A percentile compares a stretch with the other conserved stretches of the same genome.
Evolutionary conservation across 1,140 invertebrate genomes (phyloP).

Genomic region (Apis florea): DNA sequence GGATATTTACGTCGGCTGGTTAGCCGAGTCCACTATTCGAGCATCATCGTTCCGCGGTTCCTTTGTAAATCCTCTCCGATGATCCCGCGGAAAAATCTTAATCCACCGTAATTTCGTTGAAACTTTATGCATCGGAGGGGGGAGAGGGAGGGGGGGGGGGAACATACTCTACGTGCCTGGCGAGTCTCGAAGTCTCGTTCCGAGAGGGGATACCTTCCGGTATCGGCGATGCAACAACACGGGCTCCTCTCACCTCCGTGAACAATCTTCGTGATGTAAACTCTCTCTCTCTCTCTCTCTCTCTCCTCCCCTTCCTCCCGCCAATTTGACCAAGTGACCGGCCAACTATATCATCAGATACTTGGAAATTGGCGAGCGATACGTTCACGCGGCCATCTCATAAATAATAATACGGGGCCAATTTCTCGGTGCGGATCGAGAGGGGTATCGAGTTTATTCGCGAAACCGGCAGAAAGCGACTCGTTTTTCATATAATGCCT

Average conservation of each 20-base stretch:
- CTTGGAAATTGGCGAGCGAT: constrained; percentile 41
- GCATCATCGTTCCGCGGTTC: constrained; percentile 9
- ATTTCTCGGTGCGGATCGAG: neutral
- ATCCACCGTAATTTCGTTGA: constrained; percentile 41
- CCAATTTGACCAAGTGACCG: constrained; percentile 5
- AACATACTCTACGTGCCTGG: constrained; percentile 34
- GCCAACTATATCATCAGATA: constrained; percentile 48
- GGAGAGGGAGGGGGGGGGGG: neutral
- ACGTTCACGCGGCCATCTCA: constrained; percentile 1
- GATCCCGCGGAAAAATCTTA: constrained; percentile 14
- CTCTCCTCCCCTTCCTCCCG: neutral
- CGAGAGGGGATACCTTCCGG: constrained; percentile 32
- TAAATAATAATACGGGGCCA: neutral
- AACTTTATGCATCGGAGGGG: constrained; percentile 6
- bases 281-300: too few species aligned
- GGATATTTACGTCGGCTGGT: constrained; percentile 1
- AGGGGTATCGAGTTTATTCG: neutral
- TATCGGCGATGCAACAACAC: constrained; percentile 17
- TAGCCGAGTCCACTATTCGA: neutral
- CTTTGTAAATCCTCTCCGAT: neutral
- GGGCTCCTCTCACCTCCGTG: constrained; percentile 15
- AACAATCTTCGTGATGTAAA: neutral
- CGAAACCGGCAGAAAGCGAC: neutral
- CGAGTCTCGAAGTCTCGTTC: constrained; percentile 7
- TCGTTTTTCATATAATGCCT: neutral